Conservation (phyloP, 2,113 vertebrate species). For the Helogale parvula region DNA sequence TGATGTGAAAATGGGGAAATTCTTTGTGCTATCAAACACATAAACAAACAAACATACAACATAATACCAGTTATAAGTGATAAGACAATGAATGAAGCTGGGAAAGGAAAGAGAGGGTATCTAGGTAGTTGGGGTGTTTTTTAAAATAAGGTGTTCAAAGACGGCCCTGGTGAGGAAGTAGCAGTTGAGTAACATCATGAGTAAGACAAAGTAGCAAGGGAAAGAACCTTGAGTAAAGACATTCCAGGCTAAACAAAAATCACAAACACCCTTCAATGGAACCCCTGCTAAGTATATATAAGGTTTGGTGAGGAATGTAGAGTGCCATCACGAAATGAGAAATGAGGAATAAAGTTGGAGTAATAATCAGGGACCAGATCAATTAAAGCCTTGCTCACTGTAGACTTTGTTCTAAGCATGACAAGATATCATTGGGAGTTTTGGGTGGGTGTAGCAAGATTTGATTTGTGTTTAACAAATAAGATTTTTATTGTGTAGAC, state of each 20-base stretch:
- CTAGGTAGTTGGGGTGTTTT: not conserved
- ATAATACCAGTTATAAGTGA: not conserved
- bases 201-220: not conserved
- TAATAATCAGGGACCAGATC: not conserved
- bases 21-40: not conserved
- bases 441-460: not conserved
- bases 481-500: not conserved
- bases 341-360: not conserved
- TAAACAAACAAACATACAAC: not conserved
- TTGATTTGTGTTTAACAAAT: not conserved
- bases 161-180: not conserved
- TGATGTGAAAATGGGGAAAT: not conserved
- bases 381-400: not conserved
- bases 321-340: not conserved
- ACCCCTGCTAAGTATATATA: not conserved
- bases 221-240: not conserved
- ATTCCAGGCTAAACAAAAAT: not conserved
- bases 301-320: not conserved
- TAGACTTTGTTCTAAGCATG: not conserved
- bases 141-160: not conserved
- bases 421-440: not conserved
- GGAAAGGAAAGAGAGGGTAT: not conserved
- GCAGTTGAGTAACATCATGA: not conserved
- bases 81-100: not conserved
- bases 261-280: not conserved